phyloP scores from a whole-genome alignment of 2,888 invertebrate genomes.

The Zaprionus obscuricornis region DNA sequence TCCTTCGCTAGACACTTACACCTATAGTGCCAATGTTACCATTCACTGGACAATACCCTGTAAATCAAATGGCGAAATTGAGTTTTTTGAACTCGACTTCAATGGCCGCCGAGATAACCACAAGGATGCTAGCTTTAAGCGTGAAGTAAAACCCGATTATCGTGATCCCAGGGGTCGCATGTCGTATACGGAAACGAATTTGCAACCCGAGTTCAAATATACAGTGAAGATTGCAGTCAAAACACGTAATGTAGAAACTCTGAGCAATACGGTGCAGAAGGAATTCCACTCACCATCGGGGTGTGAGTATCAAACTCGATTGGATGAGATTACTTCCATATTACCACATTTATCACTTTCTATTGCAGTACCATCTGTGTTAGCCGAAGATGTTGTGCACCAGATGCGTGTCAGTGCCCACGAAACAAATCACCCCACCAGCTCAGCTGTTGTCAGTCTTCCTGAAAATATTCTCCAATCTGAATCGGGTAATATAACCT shows the following conservation, averaged over 20 bases:
- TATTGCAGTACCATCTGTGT: conserved; percentile 73
- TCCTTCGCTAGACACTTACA: conserved; percentile 53
- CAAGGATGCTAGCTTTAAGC: conserved; percentile 42
- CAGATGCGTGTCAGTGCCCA: conserved; percentile 74
- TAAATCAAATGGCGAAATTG: conserved; percentile 79
- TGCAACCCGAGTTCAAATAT: conserved; percentile 77
- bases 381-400: conserved; percentile 57
- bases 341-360: not conserved
- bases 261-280: conserved; percentile 40
- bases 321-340: too few species aligned
- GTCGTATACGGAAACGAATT: conserved; percentile 63
- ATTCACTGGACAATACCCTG: conserved; percentile 80
- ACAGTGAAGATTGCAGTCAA: conserved; percentile 65
- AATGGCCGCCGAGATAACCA: conserved; percentile 53
- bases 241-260: conserved; percentile 52
- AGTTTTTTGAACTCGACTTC: conserved; percentile 71
- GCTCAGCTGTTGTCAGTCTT: conserved; percentile 81
- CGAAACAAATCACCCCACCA: conserved; percentile 79
- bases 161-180: conserved; percentile 57
- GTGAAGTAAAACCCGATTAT: conserved; percentile 41
- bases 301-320: conserved; percentile 68
- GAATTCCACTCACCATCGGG: conserved; percentile 79
- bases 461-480: conserved; percentile 73
- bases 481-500: conserved; percentile 82
- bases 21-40: conserved; percentile 75